A percentile compares a stretch with the other conserved stretches of the same genome.
These are phyloP conservation scores for Chrysaora quinquecirrha DNA, from an alignment of 30 jellyfish, hydroid and myxozoan genomes.

Conservation along the genomic window DNA sequence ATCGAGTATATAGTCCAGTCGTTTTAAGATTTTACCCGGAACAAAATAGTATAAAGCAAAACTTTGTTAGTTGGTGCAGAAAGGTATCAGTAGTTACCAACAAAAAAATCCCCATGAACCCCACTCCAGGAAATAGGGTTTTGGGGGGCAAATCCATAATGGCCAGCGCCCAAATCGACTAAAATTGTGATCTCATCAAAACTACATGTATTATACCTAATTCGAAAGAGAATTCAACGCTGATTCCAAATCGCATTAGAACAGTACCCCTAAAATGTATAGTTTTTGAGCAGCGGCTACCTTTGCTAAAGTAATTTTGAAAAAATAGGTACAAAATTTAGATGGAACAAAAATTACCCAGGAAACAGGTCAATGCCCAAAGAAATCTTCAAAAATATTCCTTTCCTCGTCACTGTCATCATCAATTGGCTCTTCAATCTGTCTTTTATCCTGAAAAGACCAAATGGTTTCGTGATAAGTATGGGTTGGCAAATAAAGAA, in stretches of 20 bases:
- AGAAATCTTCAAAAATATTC: not conserved
- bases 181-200: too few relatives aligned
- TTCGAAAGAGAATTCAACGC: too few relatives aligned
- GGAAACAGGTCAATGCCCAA: not conserved
- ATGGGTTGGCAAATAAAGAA: not conserved
- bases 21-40: too few relatives aligned
- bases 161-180: too few relatives aligned
- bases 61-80: not conserved
- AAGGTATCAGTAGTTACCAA: conserved; percentile 1
- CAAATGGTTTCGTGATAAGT: not conserved
- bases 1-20: too few relatives aligned
- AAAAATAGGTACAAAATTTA: not conserved
- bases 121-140: not conserved
- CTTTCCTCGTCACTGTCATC: not conserved
- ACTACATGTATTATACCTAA: too few relatives aligned
- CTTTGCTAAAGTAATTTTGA: too few relatives aligned
- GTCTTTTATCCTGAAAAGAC: not conserved
- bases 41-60: too few relatives aligned
- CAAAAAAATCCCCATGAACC: not conserved
- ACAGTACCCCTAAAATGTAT: not conserved
- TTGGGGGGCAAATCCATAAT: too few relatives aligned
- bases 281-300: not conserved
- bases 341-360: not conserved
- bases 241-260: not conserved
- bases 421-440: not conserved